Conservation (phyloP, 2,113 vertebrate species). For the Mesocricetus auratus region DNA sequence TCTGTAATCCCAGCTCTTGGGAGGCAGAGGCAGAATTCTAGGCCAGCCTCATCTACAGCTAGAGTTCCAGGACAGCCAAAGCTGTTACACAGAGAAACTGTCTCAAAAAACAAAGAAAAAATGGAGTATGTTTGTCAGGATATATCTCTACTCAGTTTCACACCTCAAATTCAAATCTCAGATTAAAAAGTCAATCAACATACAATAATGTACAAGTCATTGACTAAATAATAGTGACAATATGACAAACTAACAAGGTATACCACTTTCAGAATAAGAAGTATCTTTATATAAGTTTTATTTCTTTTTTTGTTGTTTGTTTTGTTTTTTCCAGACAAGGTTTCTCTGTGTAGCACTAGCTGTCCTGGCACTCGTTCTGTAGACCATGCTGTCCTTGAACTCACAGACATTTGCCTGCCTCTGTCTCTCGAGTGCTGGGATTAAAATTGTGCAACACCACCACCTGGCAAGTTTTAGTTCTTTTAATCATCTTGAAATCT, state of each 20-base stretch:
- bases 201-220: background rate
- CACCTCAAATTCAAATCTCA: slow-evolving; percentile 10
- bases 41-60: too few relatives aligned
- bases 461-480: background rate
- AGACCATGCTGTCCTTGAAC: too few relatives aligned
- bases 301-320: background rate
- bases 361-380: too few relatives aligned
- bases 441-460: too few relatives aligned
- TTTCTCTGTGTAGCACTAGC: too few relatives aligned
- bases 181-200: slow-evolving; percentile 26
- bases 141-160: slow-evolving; percentile 36
- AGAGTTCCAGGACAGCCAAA: too few relatives aligned
- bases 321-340: too few relatives aligned
- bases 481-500: slow-evolving; percentile 24
- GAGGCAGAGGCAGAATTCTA: too few relatives aligned
- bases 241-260: background rate
- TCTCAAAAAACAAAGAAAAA: background rate
- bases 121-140: background rate
- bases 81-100: too few relatives aligned
- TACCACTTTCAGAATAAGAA: slow-evolving; percentile 46
- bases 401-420: too few relatives aligned
- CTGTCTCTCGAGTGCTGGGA: too few relatives aligned
- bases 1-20: too few relatives aligned
- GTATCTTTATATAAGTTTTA: slow-evolving; percentile 34
- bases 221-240: slow-evolving; percentile 25